Base-by-base conservation (phyloP, 2,888 invertebrate species). In the Tanytarsus gracilentus region DNA sequence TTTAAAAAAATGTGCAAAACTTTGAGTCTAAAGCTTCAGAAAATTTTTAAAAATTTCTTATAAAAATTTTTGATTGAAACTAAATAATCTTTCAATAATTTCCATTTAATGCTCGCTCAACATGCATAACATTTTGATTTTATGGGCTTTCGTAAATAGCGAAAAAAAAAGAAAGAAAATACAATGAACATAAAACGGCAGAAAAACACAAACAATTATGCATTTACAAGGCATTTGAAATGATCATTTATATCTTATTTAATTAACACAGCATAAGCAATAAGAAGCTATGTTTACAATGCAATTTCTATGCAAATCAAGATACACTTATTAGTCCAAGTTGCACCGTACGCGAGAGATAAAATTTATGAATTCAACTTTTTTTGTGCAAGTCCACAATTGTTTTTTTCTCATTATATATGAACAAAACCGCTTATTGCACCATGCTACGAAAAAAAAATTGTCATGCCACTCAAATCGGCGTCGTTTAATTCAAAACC, bases 291-390 rank as follows among this genome's bases (percentile, higher is more conserved):
- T 55, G 53, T 55, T 55, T n/a, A 39, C 36, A 39, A 29, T 55
- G 53, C 14, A 55, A 55, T 55, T 55, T 55, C 36, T 55, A 55
- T 55, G 53, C 53, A 55, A 55, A 55, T 55, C 53, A 39, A 52
- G 18, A 9, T 30, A 16, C 6, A 21, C 33, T 39, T 21, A 55
- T 55, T 39, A 55, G 53, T 23, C 53, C 25, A 33, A 33, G 11
- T 33, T 33, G 11, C 9, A 33, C 9, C 33, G 33, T n/a, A n/a
- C n/a, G n/a, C n/a, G 11, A 14, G 16, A 51, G 23, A 39, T 55
- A 55, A 36, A 36, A 55, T 55, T 55, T 55, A 55, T 55, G 21
- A 55, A 39, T 55, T 21, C 39, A 18, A n/a, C 39, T 36, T 29
- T 39, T 23, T 8, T 40, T 18, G 8, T 40, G 2, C 14, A 30